These are phyloP conservation scores for Pelosia muscerda DNA, from an alignment of 2,888 invertebrate species.

Conservation along the genomic window DNA sequence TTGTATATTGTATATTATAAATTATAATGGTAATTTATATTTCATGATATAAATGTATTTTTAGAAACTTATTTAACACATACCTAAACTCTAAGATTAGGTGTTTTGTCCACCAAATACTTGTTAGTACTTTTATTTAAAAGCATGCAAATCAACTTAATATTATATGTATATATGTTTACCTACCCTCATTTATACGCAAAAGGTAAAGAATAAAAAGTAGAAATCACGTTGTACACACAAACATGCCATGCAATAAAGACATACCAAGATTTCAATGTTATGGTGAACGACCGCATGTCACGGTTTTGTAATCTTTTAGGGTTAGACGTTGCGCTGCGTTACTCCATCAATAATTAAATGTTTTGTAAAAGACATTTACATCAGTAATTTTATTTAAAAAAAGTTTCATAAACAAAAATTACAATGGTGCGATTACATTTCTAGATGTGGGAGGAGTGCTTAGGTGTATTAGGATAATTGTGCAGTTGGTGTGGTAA, in stretches of 20 bases:
- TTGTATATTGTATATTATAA: too few species aligned
- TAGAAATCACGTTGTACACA: conserved; percentile 38
- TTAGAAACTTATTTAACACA: too few species aligned
- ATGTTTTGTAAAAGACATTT: conserved; percentile 13
- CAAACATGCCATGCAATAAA: conserved; percentile 46
- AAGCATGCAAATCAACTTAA: background rate
- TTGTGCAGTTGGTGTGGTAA: background rate
- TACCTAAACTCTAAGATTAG: too few species aligned
- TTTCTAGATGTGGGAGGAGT: background rate
- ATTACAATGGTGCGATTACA: background rate
- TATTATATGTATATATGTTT: background rate
- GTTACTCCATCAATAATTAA: conserved; percentile 19
- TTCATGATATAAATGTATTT: too few species aligned
- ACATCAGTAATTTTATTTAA: conserved; percentile 7
- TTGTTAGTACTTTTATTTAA: background rate
- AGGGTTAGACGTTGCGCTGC: conserved; percentile 24
- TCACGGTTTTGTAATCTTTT: conserved; percentile 29
- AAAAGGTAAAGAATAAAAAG: conserved; percentile 43
- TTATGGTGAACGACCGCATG: conserved; percentile 38
- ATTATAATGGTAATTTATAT: too few species aligned
- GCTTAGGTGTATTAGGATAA: background rate
- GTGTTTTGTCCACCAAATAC: too few species aligned
- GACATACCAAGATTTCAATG: conserved; percentile 31
- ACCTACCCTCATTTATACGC: background rate
- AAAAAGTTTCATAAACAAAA: conserved; percentile 13